Conservation (phyloP, 1,140 invertebrate genomes). For the Laodelphax striatellus region DNA sequence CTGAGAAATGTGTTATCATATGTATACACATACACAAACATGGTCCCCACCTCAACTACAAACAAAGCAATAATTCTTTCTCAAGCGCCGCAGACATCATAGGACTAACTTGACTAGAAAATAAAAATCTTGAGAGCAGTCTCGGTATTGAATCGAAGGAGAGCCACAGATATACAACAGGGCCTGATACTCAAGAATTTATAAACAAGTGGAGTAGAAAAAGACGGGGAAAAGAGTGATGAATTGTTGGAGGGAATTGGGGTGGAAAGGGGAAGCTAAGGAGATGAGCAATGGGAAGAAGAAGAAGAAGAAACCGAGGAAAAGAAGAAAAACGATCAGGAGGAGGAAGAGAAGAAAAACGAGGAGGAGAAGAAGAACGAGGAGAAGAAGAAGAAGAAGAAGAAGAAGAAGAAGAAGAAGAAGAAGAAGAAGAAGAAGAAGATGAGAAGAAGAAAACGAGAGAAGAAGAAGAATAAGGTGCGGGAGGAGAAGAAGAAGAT, state of each 20-base stretch:
- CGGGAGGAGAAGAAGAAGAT: too few species aligned
- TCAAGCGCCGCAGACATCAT: neutral
- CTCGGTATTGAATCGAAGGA: conserved; percentile 19
- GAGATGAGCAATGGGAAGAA: too few species aligned
- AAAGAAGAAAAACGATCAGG: neutral
- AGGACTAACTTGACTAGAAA: neutral
- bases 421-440: neutral
- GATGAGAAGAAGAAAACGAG: neutral
- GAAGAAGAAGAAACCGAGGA: neutral
- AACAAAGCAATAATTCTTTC: too few species aligned
- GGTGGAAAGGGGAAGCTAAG: neutral
- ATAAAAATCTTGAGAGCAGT: neutral
- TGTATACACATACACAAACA: too few species aligned
- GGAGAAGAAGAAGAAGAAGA: neutral
- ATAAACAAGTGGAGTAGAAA: neutral
- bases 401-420: neutral
- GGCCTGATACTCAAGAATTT: neutral
- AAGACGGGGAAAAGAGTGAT: neutral
- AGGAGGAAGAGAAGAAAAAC: too few species aligned
- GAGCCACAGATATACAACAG: neutral
- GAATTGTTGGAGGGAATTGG: conserved; percentile 2
- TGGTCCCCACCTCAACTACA: too few species aligned
- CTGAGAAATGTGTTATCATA: too few species aligned
- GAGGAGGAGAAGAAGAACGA: conserved; percentile 4
- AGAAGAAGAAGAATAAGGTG: too few species aligned